Evolutionary conservation across 53 echinoderm and acorn worm genomes (phyloP), one percentile per base, ranked within the genome.

Genomic region (Arbacia lixula): DNA sequence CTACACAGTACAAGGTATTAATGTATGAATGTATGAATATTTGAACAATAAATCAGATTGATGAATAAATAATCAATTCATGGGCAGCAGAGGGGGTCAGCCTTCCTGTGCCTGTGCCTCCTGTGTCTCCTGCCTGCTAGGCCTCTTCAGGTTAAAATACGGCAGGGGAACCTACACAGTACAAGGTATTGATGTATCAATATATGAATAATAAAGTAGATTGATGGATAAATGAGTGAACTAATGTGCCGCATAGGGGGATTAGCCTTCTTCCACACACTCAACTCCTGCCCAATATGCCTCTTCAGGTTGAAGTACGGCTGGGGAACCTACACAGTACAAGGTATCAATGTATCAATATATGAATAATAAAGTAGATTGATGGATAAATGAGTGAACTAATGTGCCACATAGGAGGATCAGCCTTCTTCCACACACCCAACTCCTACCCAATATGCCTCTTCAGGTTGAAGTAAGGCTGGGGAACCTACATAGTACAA

Each of bases 121-220:
- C 26, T 76, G 41, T 2, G 24, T 39, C 38, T 89, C 86, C 28
- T 61, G 58, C 4, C 38, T n/a, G 14, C 89, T 67, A 33, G 72
- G 60, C 30, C 87, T 75, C 41, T 87, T 28, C 16, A 93, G 62
- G 25, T 83, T 53, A 28, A 72, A 72, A 63, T 88, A 91, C 17
- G 88, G 56, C 27, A 35, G 67, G 16, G 91, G 91, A 5, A 91
- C 72, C 91, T 91, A 46, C 14, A 10, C 49, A 46, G 12, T 26
- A 38, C 35, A 19, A 67, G 33, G n/a, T n/a, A n/a, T n/a, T n/a
- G n/a, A n/a, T n/a, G n/a, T n/a, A n/a, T n/a, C n/a, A n/a, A n/a
- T n/a, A n/a, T n/a, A n/a, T n/a, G n/a, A n/a, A n/a, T n/a, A n/a
- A n/a, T n/a, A n/a, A n/a, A n/a, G n/a, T n/a, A n/a, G n/a, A n/a